Base-by-base conservation (phyloP, 2,888 invertebrate species). In the Protophormia terraenovae region DNA sequence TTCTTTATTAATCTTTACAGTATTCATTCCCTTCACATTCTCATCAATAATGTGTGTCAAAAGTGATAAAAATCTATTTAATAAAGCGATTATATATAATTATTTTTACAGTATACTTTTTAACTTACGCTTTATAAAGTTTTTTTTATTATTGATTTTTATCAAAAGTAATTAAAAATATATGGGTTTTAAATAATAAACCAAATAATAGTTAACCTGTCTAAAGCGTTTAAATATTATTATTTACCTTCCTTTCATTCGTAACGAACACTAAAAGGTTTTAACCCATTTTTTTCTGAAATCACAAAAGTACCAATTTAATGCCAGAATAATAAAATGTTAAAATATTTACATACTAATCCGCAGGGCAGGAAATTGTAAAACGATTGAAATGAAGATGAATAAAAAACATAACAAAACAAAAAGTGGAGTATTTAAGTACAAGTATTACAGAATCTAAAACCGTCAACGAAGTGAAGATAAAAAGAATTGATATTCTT, bases 351-450 rank as follows among this genome's bases (percentile, higher is more conserved):
- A 71, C 64, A 75, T 58, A 75, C 53, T 55, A 64, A 73, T 66
- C 84, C 84, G 19, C 55, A 80, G 71, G 84, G 79, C 71, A 84
- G 58, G 75, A 80, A 75, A 79, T 71, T 83, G 69, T 75, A 64
- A 79, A 78, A 71, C 64, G 76, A 66, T 76, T 71, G 32, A 72
- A 77, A 78, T 60, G 14, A 78, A 83, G 27, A 47, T 38, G 69
- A 55, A 69, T 29, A 45, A 60, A n/a, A 62, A 64, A 53, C 3
- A 41, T 55, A 41, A 19, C 10, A 10, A 60, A 50, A 50, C 35
- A 35, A 41, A 7, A 29, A 27, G 24, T n/a, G 7, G 22, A 24
- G 7, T 24, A 38, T 6, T 12, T 29, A 55, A 22, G 29, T 73
- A 55, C 24, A 16, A 19, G 24, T 24, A 38, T 10, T 27, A 22